Evolutionary conservation across 2,113 vertebrate species (phyloP), one percentile per base, ranked within the genome.

Genomic region (Sakesphorus luctuosus): DNA sequence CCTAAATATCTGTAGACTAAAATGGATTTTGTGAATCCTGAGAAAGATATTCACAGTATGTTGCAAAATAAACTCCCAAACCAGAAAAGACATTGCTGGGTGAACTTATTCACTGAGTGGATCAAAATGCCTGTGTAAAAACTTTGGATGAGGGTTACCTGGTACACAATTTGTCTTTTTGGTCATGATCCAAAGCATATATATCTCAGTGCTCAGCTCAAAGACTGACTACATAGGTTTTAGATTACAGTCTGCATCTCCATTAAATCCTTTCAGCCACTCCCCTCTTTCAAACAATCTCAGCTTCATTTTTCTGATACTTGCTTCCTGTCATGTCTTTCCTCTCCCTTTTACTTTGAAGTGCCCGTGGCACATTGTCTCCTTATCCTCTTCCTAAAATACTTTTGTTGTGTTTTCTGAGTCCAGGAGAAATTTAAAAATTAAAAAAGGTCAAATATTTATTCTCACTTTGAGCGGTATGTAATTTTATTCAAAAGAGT

Each of bases 81-180:
- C 80, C 38, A 16, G 66, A 88, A 88, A 82, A 36, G 61, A 72
- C 1, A 0, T 75, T 79, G 38, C 67, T 85, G 66, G 31, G 36
- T 83, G 59, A 90, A 53, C 55, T 73, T 90, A 52, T 73, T 77
- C 61, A 81, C 29, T 75, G 90, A 87, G 44, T 72, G 52, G 49
- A 87, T 92, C 44, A 84, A 95, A 89, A 91, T 62, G 23, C n/a
- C n/a, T 31, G 7, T 46, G 31, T n/a, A 35, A 91, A 90, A 94
- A 68, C 26, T 72, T 93, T 21, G 74, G n/a, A 56, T 56, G 38
- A 78, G 47, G 19, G 62, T 84, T 81, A 72, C 40, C 49, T 69
- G 50, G 23, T 84, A 71, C 25, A 74, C 44, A 50, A 2, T 88
- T 90, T 80, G 15, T 49, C 28, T 93, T 50, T 63, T 59, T 84